phyloP scores from a whole-genome alignment of 2,797 vertebrate genomes.

The Tragelaphus oryx region DNA sequence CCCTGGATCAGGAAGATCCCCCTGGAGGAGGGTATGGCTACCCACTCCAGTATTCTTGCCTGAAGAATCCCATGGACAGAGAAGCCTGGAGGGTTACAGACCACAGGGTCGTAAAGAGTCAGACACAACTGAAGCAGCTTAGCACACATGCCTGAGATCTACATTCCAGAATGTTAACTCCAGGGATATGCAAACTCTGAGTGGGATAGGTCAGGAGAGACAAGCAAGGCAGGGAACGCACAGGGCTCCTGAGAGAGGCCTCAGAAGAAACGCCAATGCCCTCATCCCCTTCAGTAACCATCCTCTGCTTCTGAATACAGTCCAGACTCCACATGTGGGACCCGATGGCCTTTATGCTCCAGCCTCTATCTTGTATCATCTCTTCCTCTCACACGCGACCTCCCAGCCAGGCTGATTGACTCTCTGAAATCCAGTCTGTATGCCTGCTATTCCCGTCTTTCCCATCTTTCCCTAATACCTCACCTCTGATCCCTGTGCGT shows the following conservation, averaged over 20 bases:
- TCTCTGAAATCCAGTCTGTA: no score
- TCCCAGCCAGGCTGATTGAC: neutral
- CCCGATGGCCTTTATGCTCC: neutral
- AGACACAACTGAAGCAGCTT: neutral
- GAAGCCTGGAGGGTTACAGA: neutral
- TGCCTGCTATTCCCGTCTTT: rapidly evolving
- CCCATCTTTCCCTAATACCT: neutral
- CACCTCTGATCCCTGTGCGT: no score
- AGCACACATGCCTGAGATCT: neutral
- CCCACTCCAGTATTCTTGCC: neutral
- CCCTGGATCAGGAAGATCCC: neutral
- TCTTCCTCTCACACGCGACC: neutral
- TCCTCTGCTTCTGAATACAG: neutral
- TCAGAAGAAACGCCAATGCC: neutral
- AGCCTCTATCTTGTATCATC: no score
- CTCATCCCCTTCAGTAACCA: neutral
- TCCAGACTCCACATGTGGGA: neutral
- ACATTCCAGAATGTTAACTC: neutral
- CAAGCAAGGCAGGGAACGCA: neutral
- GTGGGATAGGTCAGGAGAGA: no score
- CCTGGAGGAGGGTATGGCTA: neutral
- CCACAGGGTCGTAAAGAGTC: neutral
- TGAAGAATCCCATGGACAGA: neutral
- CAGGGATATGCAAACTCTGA: neutral
- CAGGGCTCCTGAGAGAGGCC: neutral